Conservation (phyloP, 2,113 vertebrate genomes). For the Sinocyclocheilus grahami region DNA sequence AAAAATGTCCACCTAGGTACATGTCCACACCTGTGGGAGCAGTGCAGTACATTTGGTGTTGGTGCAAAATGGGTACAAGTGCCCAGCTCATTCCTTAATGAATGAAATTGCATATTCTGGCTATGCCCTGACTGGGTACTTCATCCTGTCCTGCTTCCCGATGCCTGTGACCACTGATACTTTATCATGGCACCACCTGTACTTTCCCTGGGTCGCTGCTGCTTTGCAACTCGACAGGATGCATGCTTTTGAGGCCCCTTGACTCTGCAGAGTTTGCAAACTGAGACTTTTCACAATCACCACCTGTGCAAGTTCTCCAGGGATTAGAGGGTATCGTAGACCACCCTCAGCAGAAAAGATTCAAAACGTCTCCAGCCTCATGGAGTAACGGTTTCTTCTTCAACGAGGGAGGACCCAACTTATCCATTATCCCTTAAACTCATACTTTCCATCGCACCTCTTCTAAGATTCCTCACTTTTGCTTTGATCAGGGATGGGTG, state of each 20-base stretch:
- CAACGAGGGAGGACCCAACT: too few species aligned
- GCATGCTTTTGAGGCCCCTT: background rate
- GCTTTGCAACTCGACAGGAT: background rate
- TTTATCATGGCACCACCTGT: background rate
- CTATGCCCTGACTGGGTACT: background rate
- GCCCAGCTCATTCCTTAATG: too few species aligned
- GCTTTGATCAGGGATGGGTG: too few species aligned
- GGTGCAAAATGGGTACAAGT: too few species aligned
- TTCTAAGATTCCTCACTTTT: too few species aligned
- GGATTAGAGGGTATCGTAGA: background rate
- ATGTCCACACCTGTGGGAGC: background rate
- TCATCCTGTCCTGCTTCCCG: background rate
- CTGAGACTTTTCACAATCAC: background rate
- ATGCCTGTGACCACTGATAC: background rate
- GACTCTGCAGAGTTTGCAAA: background rate
- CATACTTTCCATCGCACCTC: too few species aligned
- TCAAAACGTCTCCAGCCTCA: too few species aligned
- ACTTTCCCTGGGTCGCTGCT: background rate
- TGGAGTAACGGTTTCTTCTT: background rate
- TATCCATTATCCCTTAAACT: too few species aligned
- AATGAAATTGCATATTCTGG: too few species aligned
- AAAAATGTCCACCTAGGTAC: background rate
- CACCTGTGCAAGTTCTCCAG: background rate
- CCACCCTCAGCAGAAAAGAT: background rate
- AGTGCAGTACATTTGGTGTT: background rate